Base-by-base conservation (phyloP, 1,140 invertebrate species). In the Cyphomyrmex costatus region DNA sequence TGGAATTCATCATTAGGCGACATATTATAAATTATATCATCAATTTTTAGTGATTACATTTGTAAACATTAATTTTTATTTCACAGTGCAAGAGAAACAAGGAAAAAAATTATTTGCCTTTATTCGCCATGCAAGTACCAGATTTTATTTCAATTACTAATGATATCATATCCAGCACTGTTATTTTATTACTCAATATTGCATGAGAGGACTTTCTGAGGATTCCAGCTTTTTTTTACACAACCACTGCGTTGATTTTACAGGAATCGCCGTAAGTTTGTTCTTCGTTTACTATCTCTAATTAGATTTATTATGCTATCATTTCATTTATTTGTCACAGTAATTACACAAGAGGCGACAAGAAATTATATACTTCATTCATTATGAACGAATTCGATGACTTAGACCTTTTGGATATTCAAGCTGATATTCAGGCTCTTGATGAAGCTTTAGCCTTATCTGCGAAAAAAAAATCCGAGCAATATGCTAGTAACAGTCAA, bases 351-450 rank as follows among this genome's bases (percentile, higher is more conserved):
- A 36, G 27, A n/a, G 8, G 12, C 6, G n/a, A 42, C 36, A 42
- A 42, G 36, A 42, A 42, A 8, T 42, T 8, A 42, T 42, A 42
- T 36, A 14, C 21, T 21, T 36, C 3, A 1, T 51, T n/a, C 53
- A 12, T n/a, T 0, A 89, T 94, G 94, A 92, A 89, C 42, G 93
- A 94, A 19, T 70, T 83, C 2, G 93, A 94, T 14, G 93, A 94
- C n/a, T 68, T 78, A 8, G 88, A 89, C 19, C 90, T 92, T 21
- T 68, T 78, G 10, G 88, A 89, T 33, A 91, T 92, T 24, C 66
- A 93, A n/a, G 92, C 93, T 1, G 93, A 95, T 8, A 94, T 94
- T 53, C 51, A 89, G 79, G 92, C 91, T 14, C 82, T 95, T 19
- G 85, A 94, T 80, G 84, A 91, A 89, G 92, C 86, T 12, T 86